A percentile compares a stretch with the other conserved stretches of the same genome.
These are phyloP conservation scores for Chloropsis hardwickii DNA, from an alignment of 2,113 vertebrate species.

Conservation along the genomic window DNA sequence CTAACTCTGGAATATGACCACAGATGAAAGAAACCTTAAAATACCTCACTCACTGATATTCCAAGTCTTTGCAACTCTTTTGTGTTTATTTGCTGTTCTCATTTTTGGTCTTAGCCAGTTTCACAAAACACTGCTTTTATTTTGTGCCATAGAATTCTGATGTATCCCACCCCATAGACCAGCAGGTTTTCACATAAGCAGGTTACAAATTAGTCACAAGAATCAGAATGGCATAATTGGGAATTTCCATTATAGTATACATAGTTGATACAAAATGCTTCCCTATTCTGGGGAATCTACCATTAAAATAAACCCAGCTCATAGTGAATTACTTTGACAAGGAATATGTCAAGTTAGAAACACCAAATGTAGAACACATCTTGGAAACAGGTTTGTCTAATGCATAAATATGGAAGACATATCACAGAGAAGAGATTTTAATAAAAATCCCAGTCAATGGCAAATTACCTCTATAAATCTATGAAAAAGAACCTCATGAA, in stretches of 20 bases:
- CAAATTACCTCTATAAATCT: background rate
- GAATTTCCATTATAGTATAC: background rate
- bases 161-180: background rate
- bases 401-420: background rate
- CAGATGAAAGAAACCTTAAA: background rate
- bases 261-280: rapidly evolving
- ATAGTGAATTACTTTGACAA: background rate
- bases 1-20: background rate
- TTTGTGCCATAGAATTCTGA: background rate
- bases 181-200: background rate
- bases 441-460: background rate
- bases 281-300: background rate
- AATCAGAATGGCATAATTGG: background rate
- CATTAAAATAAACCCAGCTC: background rate
- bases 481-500: background rate
- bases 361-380: background rate
- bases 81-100: background rate
- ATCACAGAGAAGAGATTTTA: background rate
- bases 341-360: background rate
- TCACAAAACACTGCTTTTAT: background rate
- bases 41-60: background rate
- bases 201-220: background rate
- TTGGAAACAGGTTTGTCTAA: background rate
- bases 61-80: background rate
- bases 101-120: background rate